Conservation (phyloP, 2,888 invertebrate species). For the Megamerina dolium region DNA sequence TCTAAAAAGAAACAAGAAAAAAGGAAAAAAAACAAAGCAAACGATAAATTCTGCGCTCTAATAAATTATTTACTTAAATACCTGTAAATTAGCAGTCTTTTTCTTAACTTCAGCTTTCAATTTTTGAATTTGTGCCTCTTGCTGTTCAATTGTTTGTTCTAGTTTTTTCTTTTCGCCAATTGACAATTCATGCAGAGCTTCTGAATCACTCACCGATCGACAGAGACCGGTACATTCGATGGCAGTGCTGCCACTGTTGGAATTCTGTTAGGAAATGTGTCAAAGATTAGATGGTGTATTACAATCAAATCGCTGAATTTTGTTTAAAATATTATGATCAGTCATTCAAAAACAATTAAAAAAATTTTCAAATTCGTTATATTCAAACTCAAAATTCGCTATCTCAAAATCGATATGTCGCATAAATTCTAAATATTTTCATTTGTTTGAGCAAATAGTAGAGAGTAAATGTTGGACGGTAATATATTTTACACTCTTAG, state of each 20-base stretch:
- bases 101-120: slow-evolving; percentile 49
- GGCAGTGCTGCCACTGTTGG: slow-evolving; percentile 8
- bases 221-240: slow-evolving; percentile 24
- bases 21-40: slow-evolving; percentile 30
- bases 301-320: no score
- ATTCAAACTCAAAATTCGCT: no score
- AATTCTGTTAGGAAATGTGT: slow-evolving; percentile 24
- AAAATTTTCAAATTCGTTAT: no score
- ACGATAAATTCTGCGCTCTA: not conserved
- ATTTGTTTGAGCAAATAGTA: no score
- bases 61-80: slow-evolving; percentile 14
- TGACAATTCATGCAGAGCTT: slow-evolving; percentile 35
- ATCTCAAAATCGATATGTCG: no score
- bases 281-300: not conserved
- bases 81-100: slow-evolving; percentile 45
- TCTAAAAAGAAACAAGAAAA: slow-evolving; percentile 51
- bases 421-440: no score
- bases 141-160: slow-evolving; percentile 40
- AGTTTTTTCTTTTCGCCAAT: slow-evolving; percentile 26
- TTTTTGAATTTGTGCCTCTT: slow-evolving; percentile 54
- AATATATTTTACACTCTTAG: no score
- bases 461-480: no score
- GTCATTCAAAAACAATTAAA: no score
- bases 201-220: slow-evolving; percentile 37
- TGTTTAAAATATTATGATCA: no score